A percentile compares a stretch with the other conserved stretches of the same genome.
Conservation (phyloP, 2,797 vertebrate genomes). For the Paguma larvata region DNA sequence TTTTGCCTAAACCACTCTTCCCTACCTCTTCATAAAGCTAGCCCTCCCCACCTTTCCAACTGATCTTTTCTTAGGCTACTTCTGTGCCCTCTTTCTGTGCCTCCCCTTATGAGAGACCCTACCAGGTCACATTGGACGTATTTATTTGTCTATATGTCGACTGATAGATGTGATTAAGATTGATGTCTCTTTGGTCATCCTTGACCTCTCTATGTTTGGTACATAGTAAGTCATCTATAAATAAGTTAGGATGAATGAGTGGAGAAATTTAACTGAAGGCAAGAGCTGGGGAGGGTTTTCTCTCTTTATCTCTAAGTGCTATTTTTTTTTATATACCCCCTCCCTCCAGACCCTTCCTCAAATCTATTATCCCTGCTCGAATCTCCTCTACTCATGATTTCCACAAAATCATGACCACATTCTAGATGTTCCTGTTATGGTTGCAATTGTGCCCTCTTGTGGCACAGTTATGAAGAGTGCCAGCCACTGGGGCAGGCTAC, state of each 20-base stretch:
- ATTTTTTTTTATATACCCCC: rapidly evolving
- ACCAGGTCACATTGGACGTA: neutral
- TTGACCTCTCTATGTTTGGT: neutral
- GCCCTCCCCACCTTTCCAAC: neutral
- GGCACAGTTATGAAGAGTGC: neutral
- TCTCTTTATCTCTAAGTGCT: neutral
- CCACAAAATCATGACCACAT: neutral
- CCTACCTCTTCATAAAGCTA: neutral
- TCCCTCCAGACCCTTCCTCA: neutral
- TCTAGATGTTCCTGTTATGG: neutral
- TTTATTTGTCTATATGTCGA: neutral
- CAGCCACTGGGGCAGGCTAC: neutral
- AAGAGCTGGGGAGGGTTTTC: neutral
- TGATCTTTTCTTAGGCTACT: neutral
- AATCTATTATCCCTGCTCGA: neutral
- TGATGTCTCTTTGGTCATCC: neutral
- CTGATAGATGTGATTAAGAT: neutral
- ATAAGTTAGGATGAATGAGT: neutral
- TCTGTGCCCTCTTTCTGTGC: neutral
- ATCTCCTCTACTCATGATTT: neutral
- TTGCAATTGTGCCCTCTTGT: neutral
- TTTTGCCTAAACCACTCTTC: neutral
- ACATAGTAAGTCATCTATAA: neutral
- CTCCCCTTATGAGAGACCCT: neutral
- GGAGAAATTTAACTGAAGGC: neutral